Base-by-base conservation (phyloP, 2,797 vertebrate species). In the Strix occidentalis region DNA sequence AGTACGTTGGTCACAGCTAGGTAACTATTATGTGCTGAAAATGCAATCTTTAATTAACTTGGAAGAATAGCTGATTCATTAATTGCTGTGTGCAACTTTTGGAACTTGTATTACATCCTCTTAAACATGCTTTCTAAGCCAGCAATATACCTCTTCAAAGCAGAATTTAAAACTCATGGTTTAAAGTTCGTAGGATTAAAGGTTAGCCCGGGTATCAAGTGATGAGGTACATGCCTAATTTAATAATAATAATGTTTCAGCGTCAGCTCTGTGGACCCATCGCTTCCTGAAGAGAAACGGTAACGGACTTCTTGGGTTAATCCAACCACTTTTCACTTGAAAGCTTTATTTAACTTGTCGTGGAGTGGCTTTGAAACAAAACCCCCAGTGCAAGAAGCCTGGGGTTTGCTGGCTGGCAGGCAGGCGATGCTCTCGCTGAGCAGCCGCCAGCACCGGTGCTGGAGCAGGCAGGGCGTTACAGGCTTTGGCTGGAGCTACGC, bases 21-120 rank as follows among this genome's bases (percentile, higher is more conserved):
- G 89, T 94, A 91, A 91, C 75, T 91, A 81, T 87, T 95, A 87
- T 16, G 33, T 83, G 84, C 82, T 93, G 87, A 92, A 94, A 94
- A 68, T 0, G 3, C 92, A 93, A 54, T 92, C 68, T 93, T 92
- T 93, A 94, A 96, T 96, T 95, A 92, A 89, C 75, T 80, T 3
- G 4, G 68, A 91, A 54, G 89, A 95, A 89, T 41, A 92, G 91
- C 79, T 92, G 89, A 93, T 94, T 94, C 87, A 92, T 95, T 96
- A 96, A 87, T 93, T 96, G 81, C 61, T 3, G 2, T 51, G 45
- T 84, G 81, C 82, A 94, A 63, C 61, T 91, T 90, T 31, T 84
- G 64, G 87, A 92, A 83, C 90, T 78, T 90, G 50, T 3, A 57
- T 95, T 94, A 33, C 64, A 18, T 92, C 76, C 75, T 93, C 82